A percentile compares a stretch with the other conserved stretches of the same genome.
These are phyloP conservation scores for Polydrusus pterygomalis DNA, from an alignment of 2,888 invertebrate species.

Conservation along the genomic window DNA sequence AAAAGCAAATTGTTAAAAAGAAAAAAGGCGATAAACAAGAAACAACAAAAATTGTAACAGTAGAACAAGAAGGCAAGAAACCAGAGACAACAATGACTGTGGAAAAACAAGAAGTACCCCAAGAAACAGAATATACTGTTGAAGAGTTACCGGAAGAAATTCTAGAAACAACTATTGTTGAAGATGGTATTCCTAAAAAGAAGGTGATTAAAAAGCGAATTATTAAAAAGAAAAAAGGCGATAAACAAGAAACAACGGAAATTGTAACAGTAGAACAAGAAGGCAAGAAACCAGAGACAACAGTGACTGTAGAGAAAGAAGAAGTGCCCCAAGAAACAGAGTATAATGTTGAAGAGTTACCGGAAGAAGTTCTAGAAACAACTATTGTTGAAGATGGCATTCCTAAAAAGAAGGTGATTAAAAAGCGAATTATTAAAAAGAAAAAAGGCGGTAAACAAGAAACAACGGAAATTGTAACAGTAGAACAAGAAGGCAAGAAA, in stretches of 20 bases:
- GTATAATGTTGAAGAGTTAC: slow-evolving; percentile 54
- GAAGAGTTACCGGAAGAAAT: slow-evolving; percentile 66
- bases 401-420: slow-evolving; percentile 63
- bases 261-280: slow-evolving; percentile 64
- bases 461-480: slow-evolving; percentile 67
- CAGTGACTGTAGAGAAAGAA: slow-evolving; percentile 61
- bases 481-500: slow-evolving; percentile 71
- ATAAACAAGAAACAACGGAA: slow-evolving; percentile 61
- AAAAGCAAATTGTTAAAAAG: slow-evolving; percentile 70
- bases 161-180: slow-evolving; percentile 66
- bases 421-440: slow-evolving; percentile 70
- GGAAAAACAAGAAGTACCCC: slow-evolving; percentile 55
- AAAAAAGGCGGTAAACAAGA: slow-evolving; percentile 69
- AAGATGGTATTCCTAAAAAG: slow-evolving; percentile 66
- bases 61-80: slow-evolving; percentile 70
- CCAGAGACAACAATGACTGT: slow-evolving; percentile 66
- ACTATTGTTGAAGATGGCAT: slow-evolving; percentile 59
- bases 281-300: slow-evolving; percentile 64
- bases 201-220: slow-evolving; percentile 63
- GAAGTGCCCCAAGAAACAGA: slow-evolving; percentile 58
- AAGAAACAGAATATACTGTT: slow-evolving; percentile 59
- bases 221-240: slow-evolving; percentile 63
- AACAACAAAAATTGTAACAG: slow-evolving; percentile 70
- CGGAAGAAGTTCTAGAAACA: slow-evolving; percentile 60
- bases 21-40: slow-evolving; percentile 66